Conservation (phyloP, 2,888 invertebrate species). For the Tetheella fluctuosa region DNA sequence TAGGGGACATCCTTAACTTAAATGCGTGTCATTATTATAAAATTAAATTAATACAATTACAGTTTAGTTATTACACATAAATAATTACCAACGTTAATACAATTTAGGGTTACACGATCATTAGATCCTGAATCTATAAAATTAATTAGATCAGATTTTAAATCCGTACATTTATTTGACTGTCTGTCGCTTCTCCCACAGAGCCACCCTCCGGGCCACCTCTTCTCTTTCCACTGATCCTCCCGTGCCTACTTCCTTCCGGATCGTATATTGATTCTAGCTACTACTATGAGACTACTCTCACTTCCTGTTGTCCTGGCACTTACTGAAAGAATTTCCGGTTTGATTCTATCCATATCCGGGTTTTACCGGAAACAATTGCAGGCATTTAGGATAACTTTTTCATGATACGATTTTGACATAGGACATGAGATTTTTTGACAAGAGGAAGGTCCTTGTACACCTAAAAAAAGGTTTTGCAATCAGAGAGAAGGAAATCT, state of each 20-base stretch:
- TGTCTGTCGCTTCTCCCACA: not conserved
- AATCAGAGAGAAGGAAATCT: not conserved
- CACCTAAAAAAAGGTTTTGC: not conserved
- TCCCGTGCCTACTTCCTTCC: constrained; percentile 25
- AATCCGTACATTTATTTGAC: not conserved
- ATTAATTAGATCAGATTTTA: not conserved
- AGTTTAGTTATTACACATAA: not conserved
- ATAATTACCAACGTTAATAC: not conserved
- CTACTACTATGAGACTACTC: constrained; percentile 26
- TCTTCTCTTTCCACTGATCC: not conserved
- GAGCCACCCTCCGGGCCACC: not conserved
- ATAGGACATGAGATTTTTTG: not conserved
- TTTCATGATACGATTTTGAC: not conserved
- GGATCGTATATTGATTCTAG: constrained; percentile 58
- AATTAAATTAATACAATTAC: not conserved
- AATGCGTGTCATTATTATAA: not conserved
- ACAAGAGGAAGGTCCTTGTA: not conserved
- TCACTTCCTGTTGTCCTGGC: constrained; percentile 55
- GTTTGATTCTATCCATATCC: constrained; percentile 44
- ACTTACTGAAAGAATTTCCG: constrained; percentile 57
- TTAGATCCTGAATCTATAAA: not conserved
- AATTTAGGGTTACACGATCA: not conserved
- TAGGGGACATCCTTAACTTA: constrained; percentile 6
- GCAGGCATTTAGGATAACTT: not conserved
- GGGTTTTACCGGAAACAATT: constrained; percentile 25